Evolutionary conservation across 64 coral and sea anemone species (phyloP), one percentile per base, ranked within the genome.

Genomic region (Acropora yongei): DNA sequence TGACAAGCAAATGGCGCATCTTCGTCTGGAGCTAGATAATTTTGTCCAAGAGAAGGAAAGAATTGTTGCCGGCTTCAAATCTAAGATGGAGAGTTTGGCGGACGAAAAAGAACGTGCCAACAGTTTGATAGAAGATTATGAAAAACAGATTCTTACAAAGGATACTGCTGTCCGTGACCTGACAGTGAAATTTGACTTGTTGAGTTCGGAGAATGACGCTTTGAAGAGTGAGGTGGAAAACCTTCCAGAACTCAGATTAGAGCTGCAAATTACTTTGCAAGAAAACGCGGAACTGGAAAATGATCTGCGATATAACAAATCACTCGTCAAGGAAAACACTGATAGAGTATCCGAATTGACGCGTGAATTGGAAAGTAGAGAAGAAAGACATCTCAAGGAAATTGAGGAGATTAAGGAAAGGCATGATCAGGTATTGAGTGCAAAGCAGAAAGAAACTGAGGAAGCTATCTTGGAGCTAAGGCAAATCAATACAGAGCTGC

Each of bases 31-130:
- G 46, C 89, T 95, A 51, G 82, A 91, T 91, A 55, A 91, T 49
- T 68, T 91, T 3, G 89, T 95, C n/a, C 72, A 84, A 75, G 93
- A 95, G 17, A 95, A 95, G 55, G 87, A 94, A 48, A 90, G 44
- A 14, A 90, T 94, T 69, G 87, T 94, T 9, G 41, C 55, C 1
- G 79, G 80, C 4, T 73, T 90, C 46, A 94, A 90, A 12, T 50
- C 44, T 19, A 94, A 41, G 49, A 61, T 94, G 7, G 55, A 90
- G 44, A 20, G 58, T 49, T 30, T 85, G 6, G 12, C 83, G 14
- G 44, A 83, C 8, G 92, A 90, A 12, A 94, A 94, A 44, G 92
- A 94, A 18, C 87, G 68, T 39, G 83, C 79, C 18, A 83, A 67
- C 41, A 87, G 40, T 42, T 71, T 78, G 66, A 75, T 51, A 8